phyloP scores from a whole-genome alignment of 2,888 invertebrate genomes.

The Xylota segnis region DNA sequence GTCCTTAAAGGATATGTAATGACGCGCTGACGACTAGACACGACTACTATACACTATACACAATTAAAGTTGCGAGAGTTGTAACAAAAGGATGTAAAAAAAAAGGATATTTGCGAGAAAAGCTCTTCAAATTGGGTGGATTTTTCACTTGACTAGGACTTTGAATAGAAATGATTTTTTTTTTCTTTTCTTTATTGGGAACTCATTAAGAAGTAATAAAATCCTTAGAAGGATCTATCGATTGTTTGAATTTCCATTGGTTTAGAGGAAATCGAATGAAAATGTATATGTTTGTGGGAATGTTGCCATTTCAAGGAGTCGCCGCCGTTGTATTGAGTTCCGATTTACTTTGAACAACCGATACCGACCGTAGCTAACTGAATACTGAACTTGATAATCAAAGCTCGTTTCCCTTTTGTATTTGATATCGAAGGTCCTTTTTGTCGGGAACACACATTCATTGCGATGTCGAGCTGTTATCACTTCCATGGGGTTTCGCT shows the following conservation, averaged over 20 bases:
- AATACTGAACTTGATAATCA: slow-evolving; percentile 76
- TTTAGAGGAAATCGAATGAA: slow-evolving; percentile 20
- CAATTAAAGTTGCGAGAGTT: slow-evolving; percentile 37
- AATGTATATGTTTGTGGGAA: slow-evolving; percentile 55
- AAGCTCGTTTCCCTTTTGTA: slow-evolving; percentile 76
- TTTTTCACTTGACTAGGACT: slow-evolving; percentile 33
- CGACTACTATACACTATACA: slow-evolving; percentile 32
- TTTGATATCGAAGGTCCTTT: slow-evolving; percentile 73
- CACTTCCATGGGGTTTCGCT: slow-evolving; percentile 62
- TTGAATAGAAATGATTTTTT: background rate
- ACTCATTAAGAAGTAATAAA: background rate
- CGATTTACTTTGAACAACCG: slow-evolving; percentile 59
- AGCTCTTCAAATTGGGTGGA: slow-evolving; percentile 53
- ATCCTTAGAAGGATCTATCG: slow-evolving; percentile 40
- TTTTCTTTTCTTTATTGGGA: background rate
- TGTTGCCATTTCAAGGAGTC: slow-evolving; percentile 28
- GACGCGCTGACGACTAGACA: slow-evolving; percentile 48
- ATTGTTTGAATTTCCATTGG: background rate
- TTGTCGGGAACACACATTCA: slow-evolving; percentile 43
- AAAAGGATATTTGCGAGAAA: slow-evolving; percentile 41
- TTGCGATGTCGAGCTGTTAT: slow-evolving; percentile 60
- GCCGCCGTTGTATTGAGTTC: slow-evolving; percentile 18
- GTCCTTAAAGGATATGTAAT: slow-evolving; percentile 40
- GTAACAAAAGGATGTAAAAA: slow-evolving; percentile 25
- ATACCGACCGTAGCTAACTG: slow-evolving; percentile 74